Conservation (phyloP, 2,888 invertebrate species). For the Boloria selene region DNA sequence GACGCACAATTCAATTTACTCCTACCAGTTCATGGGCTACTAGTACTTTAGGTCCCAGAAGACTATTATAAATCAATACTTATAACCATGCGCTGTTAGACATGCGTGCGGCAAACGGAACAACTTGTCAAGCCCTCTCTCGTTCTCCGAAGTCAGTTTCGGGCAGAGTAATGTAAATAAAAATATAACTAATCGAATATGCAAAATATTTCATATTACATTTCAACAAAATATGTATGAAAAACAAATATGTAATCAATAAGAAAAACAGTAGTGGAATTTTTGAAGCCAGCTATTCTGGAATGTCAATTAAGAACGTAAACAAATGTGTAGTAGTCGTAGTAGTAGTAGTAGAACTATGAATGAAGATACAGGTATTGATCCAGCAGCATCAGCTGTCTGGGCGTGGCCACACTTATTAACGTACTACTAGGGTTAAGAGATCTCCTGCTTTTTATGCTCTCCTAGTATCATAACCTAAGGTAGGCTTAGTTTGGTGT, state of each 20-base stretch:
- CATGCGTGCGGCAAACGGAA: not conserved
- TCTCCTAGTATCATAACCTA: constrained; percentile 17
- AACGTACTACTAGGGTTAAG: constrained; percentile 2
- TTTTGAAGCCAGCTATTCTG: too few species aligned
- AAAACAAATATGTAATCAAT: too few species aligned
- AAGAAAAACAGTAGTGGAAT: too few species aligned
- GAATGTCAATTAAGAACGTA: not conserved
- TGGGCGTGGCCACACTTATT: constrained; percentile 9
- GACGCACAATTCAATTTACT: constrained; percentile 5
- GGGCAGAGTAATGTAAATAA: too few species aligned
- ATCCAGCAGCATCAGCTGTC: constrained; percentile 10
- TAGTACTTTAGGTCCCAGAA: constrained; percentile 20
- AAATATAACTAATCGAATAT: too few species aligned
- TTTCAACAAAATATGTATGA: too few species aligned
- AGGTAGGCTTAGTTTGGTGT: constrained; percentile 5
- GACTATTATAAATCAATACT: constrained; percentile 24
- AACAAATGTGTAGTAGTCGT: not conserved
- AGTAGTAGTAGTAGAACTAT: not conserved
- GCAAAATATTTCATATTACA: too few species aligned
- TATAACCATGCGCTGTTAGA: constrained; percentile 25
- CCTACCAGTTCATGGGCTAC: constrained; percentile 17
- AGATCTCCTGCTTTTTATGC: constrained; percentile 4
- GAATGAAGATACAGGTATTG: constrained; percentile 16
- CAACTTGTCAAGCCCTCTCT: too few species aligned
- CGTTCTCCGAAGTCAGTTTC: too few species aligned